Percentiles rank a stretch among this genome's conserved stretches.
Evolutionary conservation across 2,888 invertebrate genomes (phyloP).

Genomic region (Mongoloraphidia duomilia): DNA sequence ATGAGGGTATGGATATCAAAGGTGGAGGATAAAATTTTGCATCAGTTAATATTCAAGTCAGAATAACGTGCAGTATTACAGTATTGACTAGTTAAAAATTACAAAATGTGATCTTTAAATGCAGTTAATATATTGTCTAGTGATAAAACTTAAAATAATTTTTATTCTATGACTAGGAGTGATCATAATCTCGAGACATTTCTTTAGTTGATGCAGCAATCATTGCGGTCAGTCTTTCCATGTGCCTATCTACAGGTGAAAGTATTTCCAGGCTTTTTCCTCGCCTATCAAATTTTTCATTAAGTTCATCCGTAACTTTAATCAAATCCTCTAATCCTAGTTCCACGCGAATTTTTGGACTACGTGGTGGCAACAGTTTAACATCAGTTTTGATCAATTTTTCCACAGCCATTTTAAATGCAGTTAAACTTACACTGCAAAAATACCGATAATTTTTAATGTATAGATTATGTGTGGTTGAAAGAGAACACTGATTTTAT

Average conservation of each 20-base stretch:
- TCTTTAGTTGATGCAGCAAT: slow-evolving; percentile 14
- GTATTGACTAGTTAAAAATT: too few species aligned
- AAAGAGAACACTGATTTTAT: background rate
- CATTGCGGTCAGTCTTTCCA: slow-evolving; percentile 13
- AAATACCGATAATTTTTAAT: too few species aligned
- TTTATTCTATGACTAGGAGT: too few species aligned
- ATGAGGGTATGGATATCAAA: too few species aligned
- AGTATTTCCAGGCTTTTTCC: slow-evolving; percentile 8
- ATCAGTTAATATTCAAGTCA: too few species aligned
- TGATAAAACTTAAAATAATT: too few species aligned
- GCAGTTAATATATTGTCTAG: too few species aligned
- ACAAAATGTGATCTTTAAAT: too few species aligned
- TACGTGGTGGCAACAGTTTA: slow-evolving; percentile 15
- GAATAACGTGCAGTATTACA: too few species aligned
- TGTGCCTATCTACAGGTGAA: slow-evolving; percentile 14
- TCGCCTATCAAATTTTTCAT: slow-evolving; percentile 1
- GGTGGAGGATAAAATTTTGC: too few species aligned
- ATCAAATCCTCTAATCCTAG: slow-evolving; percentile 14
- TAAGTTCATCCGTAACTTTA: background rate
- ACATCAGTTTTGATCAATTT: slow-evolving; percentile 13
- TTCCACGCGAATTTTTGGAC: slow-evolving; percentile 16
- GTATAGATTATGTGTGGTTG: too few species aligned
- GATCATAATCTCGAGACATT: background rate
- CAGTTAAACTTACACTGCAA: slow-evolving; percentile 17
- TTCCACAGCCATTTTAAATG: slow-evolving; percentile 19